phyloP scores from a whole-genome alignment of 2,797 vertebrate genomes.

The Cryptoprocta ferox region DNA sequence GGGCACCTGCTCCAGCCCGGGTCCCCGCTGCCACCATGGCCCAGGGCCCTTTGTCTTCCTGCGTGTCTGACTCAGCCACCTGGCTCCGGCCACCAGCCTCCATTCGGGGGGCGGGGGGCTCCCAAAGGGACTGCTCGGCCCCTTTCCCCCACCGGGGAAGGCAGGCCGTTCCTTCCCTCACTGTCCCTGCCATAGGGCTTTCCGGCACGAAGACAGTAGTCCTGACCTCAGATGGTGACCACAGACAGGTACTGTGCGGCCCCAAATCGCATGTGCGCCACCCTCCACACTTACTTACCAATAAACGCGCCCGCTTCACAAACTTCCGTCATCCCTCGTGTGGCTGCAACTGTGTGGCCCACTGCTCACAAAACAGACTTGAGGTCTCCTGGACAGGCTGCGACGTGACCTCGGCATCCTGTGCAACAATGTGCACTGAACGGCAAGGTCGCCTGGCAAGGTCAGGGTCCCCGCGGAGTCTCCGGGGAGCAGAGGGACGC shows the following conservation, averaged over 20 bases:
- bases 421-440: accelerated
- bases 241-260: accelerated
- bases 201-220: accelerated
- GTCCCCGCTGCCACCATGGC: neutral
- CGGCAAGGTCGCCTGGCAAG: no score
- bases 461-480: neutral
- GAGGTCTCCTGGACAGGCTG: accelerated
- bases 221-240: neutral
- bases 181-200: accelerated
- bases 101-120: no score
- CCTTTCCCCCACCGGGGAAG: accelerated
- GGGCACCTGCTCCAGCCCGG: neutral
- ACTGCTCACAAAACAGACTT: accelerated
- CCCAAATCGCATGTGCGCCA: accelerated
- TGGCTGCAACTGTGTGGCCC: accelerated
- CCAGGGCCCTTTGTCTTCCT: neutral
- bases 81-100: neutral
- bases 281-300: accelerated
- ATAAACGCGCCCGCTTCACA: accelerated
- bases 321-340: accelerated
- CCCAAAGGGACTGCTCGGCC: no score
- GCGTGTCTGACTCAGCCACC: neutral
- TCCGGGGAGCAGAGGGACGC: neutral
- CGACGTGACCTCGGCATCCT: no score
- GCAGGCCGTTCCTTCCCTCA: neutral